These are phyloP conservation scores for Halictus ligatus DNA, from an alignment of 2,888 invertebrate species.

Conservation along the genomic window DNA sequence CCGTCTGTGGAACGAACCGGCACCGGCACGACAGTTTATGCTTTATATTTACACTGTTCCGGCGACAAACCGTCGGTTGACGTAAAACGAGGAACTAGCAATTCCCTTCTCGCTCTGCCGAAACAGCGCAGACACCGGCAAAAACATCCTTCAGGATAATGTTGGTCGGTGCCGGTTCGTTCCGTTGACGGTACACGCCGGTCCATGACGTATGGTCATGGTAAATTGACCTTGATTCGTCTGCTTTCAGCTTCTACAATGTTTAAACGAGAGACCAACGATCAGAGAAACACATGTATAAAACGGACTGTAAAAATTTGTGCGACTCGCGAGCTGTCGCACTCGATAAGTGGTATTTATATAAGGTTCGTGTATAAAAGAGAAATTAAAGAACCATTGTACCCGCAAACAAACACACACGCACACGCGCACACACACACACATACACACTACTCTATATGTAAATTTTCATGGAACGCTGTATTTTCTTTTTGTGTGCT, in stretches of 20 bases:
- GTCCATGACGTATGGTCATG: too few relatives aligned
- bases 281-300: conserved; percentile 29
- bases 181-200: too few relatives aligned
- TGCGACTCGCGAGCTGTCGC: conserved; percentile 33
- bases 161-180: too few relatives aligned
- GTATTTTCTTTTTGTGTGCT: conserved; percentile 76
- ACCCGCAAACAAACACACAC: conserved; percentile 26
- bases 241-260: conserved; percentile 50
- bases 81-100: too few relatives aligned
- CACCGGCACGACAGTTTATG: too few relatives aligned
- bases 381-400: conserved; percentile 51
- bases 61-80: too few relatives aligned
- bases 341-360: conserved; percentile 37
- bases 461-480: conserved; percentile 75
- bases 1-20: too few relatives aligned
- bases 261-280: conserved; percentile 39
- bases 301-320: conserved; percentile 61
- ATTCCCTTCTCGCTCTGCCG: too few relatives aligned
- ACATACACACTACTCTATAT: conserved; percentile 52
- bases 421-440: background rate
- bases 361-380: conserved; percentile 53
- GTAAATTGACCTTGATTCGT: background rate
- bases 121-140: too few relatives aligned
- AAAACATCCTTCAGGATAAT: too few relatives aligned
- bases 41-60: too few relatives aligned